Conservation (phyloP, 2,113 vertebrate genomes). For the Tapirus terrestris region DNA sequence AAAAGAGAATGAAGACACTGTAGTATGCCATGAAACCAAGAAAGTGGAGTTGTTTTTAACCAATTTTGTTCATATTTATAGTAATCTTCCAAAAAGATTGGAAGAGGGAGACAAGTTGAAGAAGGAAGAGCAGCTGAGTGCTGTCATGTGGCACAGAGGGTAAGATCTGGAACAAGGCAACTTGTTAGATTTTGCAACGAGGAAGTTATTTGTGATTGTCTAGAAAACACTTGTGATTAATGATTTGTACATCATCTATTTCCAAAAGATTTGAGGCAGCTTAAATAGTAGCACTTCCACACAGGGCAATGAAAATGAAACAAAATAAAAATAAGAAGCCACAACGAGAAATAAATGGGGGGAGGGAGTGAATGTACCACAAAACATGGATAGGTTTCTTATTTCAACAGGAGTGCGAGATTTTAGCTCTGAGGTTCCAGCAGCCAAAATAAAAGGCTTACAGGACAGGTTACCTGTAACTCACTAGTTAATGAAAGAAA, state of each 20-base stretch:
- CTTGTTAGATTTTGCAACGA: background rate
- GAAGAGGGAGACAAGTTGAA: background rate
- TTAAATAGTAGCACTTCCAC: constrained; percentile 54
- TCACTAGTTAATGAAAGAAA: background rate
- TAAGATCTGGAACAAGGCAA: background rate
- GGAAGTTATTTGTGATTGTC: background rate
- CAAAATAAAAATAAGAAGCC: constrained; percentile 39
- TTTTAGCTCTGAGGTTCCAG: background rate
- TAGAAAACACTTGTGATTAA: constrained; percentile 48
- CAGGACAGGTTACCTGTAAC: background rate
- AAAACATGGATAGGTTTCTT: background rate
- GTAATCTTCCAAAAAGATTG: background rate
- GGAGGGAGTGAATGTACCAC: fast-evolving
- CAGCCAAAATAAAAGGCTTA: background rate
- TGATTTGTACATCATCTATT: constrained; percentile 53
- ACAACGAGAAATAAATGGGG: background rate
- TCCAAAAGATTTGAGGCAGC: background rate
- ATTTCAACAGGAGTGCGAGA: background rate
- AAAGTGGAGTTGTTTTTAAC: background rate
- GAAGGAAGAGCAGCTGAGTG: background rate
- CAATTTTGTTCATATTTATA: background rate
- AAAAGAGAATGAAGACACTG: background rate
- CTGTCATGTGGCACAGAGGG: background rate
- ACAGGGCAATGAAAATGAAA: background rate
- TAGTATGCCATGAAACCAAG: background rate